These are phyloP conservation scores for Chaenocephalus aceratus DNA, from an alignment of 2,113 vertebrate genomes.

Conservation along the genomic window DNA sequence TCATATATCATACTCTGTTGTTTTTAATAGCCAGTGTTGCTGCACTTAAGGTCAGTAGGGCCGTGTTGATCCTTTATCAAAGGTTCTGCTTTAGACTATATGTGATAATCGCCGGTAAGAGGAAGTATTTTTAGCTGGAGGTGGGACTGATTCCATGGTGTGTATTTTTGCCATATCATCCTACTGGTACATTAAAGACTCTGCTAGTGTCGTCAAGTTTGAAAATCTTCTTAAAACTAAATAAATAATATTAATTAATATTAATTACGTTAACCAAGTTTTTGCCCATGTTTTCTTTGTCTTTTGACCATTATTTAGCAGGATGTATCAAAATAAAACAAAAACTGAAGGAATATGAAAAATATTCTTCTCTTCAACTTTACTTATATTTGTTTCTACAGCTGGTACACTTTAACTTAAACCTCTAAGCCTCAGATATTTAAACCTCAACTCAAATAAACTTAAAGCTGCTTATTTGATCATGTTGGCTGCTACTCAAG, in stretches of 20 bases:
- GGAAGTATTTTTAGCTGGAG: slow-evolving; percentile 40
- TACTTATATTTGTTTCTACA: not conserved
- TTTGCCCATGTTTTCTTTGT: not conserved
- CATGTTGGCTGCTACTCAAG: not conserved
- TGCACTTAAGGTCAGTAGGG: slow-evolving; percentile 16
- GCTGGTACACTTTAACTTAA: not conserved
- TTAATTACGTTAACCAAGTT: not conserved
- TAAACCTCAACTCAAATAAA: not conserved
- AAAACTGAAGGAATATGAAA: not conserved
- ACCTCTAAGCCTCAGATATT: not conserved
- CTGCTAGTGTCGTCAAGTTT: slow-evolving; percentile 2
- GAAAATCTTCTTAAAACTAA: not conserved
- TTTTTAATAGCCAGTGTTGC: slow-evolving; percentile 35
- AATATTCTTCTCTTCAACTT: not conserved
- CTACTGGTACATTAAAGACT: slow-evolving; percentile 22
- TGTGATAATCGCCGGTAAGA: slow-evolving; percentile 35
- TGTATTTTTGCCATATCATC: slow-evolving; percentile 33
- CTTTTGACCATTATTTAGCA: not conserved
- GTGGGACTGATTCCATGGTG: not conserved
- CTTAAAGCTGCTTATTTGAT: not conserved
- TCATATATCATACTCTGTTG: slow-evolving; percentile 8
- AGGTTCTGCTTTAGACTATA: slow-evolving; percentile 26
- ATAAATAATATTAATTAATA: not conserved
- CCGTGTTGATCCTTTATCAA: slow-evolving; percentile 12
- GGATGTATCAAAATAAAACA: not conserved